Evolutionary conservation across 2,888 invertebrate species (phyloP), one percentile per base, ranked within the genome.

Genomic region (Cosmia trapezina): DNA sequence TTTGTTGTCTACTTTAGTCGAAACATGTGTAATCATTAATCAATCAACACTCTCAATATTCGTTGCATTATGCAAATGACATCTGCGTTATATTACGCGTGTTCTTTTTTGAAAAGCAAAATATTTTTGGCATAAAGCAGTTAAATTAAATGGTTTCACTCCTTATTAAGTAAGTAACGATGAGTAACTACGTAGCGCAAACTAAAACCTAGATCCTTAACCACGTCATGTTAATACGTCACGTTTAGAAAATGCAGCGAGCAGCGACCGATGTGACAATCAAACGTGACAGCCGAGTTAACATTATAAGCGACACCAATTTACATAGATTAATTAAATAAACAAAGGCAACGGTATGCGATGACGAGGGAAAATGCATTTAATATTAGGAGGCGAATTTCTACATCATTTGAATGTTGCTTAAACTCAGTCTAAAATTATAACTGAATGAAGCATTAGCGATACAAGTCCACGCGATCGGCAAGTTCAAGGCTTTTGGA

Each of bases 401-500:
- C 49, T 33, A 45, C 61, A 33, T 69, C 2, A 69, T 80, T 57
- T 54, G n/a, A 37, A 70, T 70, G 17, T 53, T 37, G 41, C 17
- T 37, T 51, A 56, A 67, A 71, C 33, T 47, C 22, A 64, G 33
- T 69, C 37, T 67, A 62, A 73, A 69, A 68, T 66, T 69, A 65
- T 62, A 63, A 47, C 17, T 62, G 28, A 73, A 64, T 61, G 11
- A 65, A 70, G 66, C 51, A 66, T 69, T 72, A 76, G 79, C 78
- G 59, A 78, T 67, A 80, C 75, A 85, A 86, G 76, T 83, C 79
- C 57, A 64, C 59, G 72, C 81, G 83, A 84, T 87, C 84, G 85
- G 82, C 91, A 94, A 94, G 93, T 93, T 94, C 93, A 94, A 94
- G 93, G 93, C 88, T 87, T 85, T 81, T 72, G 66, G 79, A 74